Evolutionary conservation across 2,113 vertebrate genomes (phyloP).

Genomic region (Cebidichthys violaceus): DNA sequence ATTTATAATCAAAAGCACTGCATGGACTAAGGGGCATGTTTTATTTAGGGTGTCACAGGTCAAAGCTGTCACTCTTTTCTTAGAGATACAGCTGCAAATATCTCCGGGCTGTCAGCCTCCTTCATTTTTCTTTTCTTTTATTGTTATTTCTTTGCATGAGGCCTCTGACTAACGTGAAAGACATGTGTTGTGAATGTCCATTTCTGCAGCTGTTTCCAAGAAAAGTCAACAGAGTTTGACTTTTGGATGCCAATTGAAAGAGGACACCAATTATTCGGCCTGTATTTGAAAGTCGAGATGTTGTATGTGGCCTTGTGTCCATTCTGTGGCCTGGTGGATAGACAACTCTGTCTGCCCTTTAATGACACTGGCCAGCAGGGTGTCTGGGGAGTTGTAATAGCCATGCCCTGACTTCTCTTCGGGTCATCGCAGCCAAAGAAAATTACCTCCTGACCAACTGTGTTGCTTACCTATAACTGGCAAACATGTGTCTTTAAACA

Average conservation of each 20-base stretch:
- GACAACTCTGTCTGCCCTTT: conserved; percentile 70
- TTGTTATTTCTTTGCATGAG: conserved; percentile 23
- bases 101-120: conserved; percentile 29
- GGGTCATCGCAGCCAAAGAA: conserved; percentile 63
- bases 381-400: conserved; percentile 64
- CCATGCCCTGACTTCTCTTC: conserved; percentile 39
- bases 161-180: conserved; percentile 27
- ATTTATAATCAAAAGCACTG: conserved; percentile 54
- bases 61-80: conserved; percentile 55
- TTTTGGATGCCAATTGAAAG: conserved; percentile 69
- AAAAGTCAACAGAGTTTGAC: conserved; percentile 75
- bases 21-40: conserved; percentile 42
- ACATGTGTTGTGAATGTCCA: conserved; percentile 40
- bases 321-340: conserved; percentile 39
- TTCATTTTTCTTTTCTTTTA: conserved; percentile 27
- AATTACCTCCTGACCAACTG: conserved; percentile 57
- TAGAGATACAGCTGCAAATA: conserved; percentile 54
- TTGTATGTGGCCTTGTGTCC: conserved; percentile 56
- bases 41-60: conserved; percentile 54
- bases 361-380: conserved; percentile 59
- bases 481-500: conserved; percentile 1
- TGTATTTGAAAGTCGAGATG: conserved; percentile 71
- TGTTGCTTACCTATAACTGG: conserved; percentile 21
- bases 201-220: conserved; percentile 76
- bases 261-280: conserved; percentile 64